A percentile compares a stretch with the other conserved stretches of the same genome.
These are phyloP conservation scores for Caprella mutica DNA, from an alignment of 2,888 invertebrate species.

Conservation along the genomic window DNA sequence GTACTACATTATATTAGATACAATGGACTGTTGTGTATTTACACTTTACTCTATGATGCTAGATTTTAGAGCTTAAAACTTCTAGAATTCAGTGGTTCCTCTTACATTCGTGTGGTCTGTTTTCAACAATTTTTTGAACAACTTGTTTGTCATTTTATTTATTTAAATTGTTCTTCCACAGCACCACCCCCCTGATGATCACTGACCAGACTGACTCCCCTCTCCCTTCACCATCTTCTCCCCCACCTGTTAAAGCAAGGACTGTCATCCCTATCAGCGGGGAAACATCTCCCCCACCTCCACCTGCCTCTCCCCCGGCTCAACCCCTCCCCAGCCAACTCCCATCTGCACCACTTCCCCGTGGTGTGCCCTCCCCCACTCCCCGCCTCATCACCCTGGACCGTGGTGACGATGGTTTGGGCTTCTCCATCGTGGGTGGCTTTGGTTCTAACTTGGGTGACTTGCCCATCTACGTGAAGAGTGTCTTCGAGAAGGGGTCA, in stretches of 20 bases:
- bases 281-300: constrained; percentile 8
- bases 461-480: constrained; percentile 47
- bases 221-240: constrained; percentile 18
- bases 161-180: constrained; percentile 4
- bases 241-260: constrained; percentile 12
- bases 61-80: too few species aligned
- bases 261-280: not conserved
- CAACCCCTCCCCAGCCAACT: constrained; percentile 19
- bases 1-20: too few species aligned
- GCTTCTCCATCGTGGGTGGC: constrained; percentile 49
- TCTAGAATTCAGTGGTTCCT: too few species aligned
- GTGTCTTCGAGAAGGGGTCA: constrained; percentile 42
- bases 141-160: too few species aligned
- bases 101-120: too few species aligned
- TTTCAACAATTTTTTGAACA: too few species aligned
- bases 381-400: constrained; percentile 42
- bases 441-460: constrained; percentile 46
- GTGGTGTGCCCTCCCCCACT: constrained; percentile 13
- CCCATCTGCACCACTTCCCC: constrained; percentile 16
- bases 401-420: constrained; percentile 47
- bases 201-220: constrained; percentile 24
- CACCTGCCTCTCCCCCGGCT: constrained; percentile 13
- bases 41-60: too few species aligned
- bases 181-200: constrained; percentile 30
- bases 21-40: too few species aligned